A percentile compares a stretch with the other conserved stretches of the same genome.
phyloP scores from a whole-genome alignment of 1,140 invertebrate genomes.

The Zaprionus camerounensis region DNA sequence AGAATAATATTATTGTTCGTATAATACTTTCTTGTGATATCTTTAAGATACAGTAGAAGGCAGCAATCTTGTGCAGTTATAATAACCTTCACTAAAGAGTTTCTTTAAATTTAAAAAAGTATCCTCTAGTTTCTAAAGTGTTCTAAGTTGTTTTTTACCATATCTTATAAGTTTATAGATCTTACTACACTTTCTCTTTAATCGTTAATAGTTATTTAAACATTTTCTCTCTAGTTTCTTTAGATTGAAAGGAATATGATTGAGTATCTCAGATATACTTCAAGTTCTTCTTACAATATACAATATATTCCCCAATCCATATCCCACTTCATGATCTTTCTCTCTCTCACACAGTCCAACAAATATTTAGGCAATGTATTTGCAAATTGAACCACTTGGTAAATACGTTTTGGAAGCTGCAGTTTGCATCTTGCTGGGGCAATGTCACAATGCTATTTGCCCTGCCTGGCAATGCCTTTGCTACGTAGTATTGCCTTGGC shows the following conservation, averaged over 20 bases:
- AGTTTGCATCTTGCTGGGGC: conserved; percentile 10
- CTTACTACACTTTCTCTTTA: too few relatives aligned
- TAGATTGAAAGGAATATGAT: not conserved
- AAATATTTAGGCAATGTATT: conserved; percentile 27
- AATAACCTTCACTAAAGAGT: too few relatives aligned
- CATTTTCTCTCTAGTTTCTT: not conserved
- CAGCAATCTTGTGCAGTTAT: too few relatives aligned
- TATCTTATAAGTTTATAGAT: too few relatives aligned
- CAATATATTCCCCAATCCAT: not conserved
- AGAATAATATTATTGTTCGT: too few relatives aligned
- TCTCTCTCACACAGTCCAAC: not conserved
- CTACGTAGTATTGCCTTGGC: conserved; percentile 30
- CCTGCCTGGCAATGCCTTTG: not conserved
- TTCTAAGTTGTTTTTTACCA: too few relatives aligned
- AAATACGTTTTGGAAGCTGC: conserved; percentile 22
- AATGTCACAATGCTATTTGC: conserved; percentile 13
- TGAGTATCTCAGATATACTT: not conserved
- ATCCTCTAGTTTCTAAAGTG: too few relatives aligned
- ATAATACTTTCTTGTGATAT: too few relatives aligned
- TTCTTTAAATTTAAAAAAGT: too few relatives aligned
- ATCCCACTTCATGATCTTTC: not conserved
- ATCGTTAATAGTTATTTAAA: too few relatives aligned
- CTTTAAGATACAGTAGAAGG: too few relatives aligned
- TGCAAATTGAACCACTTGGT: conserved; percentile 29
- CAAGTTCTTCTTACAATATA: not conserved